These are phyloP conservation scores for Scelioninae gen. 1 DNA, from an alignment of 2,888 invertebrate species.

Conservation along the genomic window DNA sequence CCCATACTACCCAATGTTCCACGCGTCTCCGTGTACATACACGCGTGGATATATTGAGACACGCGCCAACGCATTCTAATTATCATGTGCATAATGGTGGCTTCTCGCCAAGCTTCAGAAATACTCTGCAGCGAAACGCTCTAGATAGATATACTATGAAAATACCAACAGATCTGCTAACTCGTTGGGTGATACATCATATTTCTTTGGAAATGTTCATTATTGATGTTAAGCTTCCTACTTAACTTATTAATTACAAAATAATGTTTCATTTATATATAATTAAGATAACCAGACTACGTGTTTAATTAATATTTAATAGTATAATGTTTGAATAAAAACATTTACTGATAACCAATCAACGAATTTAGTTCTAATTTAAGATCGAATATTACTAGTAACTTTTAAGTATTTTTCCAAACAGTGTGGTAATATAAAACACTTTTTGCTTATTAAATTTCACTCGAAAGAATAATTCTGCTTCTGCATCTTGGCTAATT, in stretches of 20 bases:
- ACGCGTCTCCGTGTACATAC: conserved; percentile 68
- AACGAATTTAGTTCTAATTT: too few relatives aligned
- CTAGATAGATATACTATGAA: conserved; percentile 79
- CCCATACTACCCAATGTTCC: conserved; percentile 64
- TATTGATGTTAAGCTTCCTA: conserved; percentile 41
- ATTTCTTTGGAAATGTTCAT: conserved; percentile 59
- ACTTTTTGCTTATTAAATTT: conserved; percentile 1
- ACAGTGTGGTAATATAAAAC: background rate
- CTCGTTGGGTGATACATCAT: conserved; percentile 65
- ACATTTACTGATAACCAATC: too few relatives aligned
- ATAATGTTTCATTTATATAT: conserved; percentile 1
- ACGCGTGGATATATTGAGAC: conserved; percentile 84
- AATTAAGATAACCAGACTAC: background rate
- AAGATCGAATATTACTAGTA: too few relatives aligned
- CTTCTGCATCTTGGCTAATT: conserved; percentile 79
- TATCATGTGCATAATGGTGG: conserved; percentile 85
- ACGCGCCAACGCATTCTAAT: conserved; percentile 85
- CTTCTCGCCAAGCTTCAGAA: conserved; percentile 83
- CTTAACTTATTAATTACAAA: conserved; percentile 27
- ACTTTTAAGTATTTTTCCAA: background rate
- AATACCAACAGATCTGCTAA: conserved; percentile 72
- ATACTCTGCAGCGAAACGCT: conserved; percentile 82
- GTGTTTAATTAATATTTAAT: background rate
- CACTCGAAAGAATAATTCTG: conserved; percentile 72
- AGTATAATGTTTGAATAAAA: background rate